Conservation (phyloP, 2,797 vertebrate species). For the Liasis olivaceus region DNA sequence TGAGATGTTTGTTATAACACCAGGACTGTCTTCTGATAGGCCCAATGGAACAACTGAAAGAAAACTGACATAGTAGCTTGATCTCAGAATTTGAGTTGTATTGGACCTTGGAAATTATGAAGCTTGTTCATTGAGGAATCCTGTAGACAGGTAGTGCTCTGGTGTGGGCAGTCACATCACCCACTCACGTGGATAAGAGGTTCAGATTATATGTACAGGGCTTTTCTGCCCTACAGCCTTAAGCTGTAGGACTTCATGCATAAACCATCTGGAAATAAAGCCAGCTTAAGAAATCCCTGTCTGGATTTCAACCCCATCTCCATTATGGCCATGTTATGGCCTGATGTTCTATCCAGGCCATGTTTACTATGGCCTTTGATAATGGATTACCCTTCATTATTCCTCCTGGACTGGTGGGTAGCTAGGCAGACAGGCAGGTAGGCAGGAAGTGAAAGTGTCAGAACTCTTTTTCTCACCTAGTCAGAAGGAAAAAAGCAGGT, state of each 20-base stretch:
- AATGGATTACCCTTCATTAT: too few relatives aligned
- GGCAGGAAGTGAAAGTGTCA: too few relatives aligned
- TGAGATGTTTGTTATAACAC: background rate
- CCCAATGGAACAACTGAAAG: background rate
- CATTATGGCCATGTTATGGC: background rate
- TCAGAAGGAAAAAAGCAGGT: background rate
- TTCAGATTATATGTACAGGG: background rate
- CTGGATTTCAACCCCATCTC: background rate
- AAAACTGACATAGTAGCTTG: background rate
- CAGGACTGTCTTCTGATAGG: background rate
- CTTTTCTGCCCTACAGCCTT: background rate
- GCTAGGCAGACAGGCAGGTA: too few relatives aligned
- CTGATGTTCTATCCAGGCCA: too few relatives aligned
- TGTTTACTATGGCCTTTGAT: too few relatives aligned
- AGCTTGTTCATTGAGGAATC: background rate
- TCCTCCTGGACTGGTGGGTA: too few relatives aligned
- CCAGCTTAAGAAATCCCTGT: background rate
- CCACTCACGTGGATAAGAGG: too few relatives aligned
- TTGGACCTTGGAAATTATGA: background rate
- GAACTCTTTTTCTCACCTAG: too few relatives aligned
- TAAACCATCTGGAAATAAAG: background rate
- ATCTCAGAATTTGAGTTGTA: background rate
- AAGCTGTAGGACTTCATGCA: background rate
- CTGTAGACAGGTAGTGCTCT: background rate
- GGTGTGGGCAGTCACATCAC: background rate